Base-by-base conservation (phyloP, 2,888 invertebrate species). In the Ormia ochracea region DNA sequence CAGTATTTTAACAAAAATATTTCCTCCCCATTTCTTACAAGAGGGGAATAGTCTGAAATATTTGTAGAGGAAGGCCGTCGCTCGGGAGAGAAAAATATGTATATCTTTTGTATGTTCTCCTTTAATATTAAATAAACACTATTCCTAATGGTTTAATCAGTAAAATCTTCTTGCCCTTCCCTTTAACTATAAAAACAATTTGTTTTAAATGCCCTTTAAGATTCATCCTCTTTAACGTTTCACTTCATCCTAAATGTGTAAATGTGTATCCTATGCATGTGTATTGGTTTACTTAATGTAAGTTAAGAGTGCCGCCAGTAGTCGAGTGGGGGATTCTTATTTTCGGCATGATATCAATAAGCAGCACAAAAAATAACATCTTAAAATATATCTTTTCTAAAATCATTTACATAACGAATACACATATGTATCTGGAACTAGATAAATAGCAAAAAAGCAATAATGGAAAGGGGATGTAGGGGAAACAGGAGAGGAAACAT, bases 381-480 rank as follows among this genome's bases (percentile, higher is more conserved):
- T 19, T 10, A 28, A 56, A 70, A 33, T 59, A 33, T 66, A 52
- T 33, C 54, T 61, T 52, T 70, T 43, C 33, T 61, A 48, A 48
- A 75, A 68, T 61, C 38, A 68, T 73, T 78, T 73, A 61, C 72
- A 78, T 73, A 73, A 78, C 66, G 68, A 66, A 14, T 31, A 54
- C 28, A 52, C 17, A 14, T 17, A 43, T 61, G 48, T 31, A n/a
- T n/a, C n/a, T n/a, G n/a, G n/a, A n/a, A n/a, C n/a, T n/a, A n/a
- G 19, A 61, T 45, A 56, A 21, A 23, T n/a, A 36, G 7, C 61
- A 54, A 1, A 36, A 2, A 21, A 23, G 36, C 21, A 19, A 23
- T 26, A 58, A 59, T 28, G n/a, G 43, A 58, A 50, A 28, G 48
- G 26, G 17, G 43, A 19, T 33, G 48, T n/a, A 63, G 23, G 3